phyloP scores from a whole-genome alignment of 92 coral and sea anemone species.

The Virgularia gustaviana region DNA sequence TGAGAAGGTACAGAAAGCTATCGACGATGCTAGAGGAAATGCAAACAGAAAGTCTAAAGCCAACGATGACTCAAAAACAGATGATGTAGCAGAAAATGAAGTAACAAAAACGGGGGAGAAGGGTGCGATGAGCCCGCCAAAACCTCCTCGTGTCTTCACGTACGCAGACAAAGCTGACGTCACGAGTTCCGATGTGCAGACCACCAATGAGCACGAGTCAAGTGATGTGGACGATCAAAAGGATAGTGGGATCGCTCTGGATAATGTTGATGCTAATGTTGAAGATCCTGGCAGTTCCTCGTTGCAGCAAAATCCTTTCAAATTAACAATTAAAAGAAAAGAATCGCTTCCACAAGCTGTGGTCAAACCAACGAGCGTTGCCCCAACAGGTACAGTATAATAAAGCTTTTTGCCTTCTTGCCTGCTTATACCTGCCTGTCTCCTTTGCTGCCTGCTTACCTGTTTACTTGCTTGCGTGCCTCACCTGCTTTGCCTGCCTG shows the following conservation, averaged over 20 bases:
- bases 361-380: conserved; percentile 14
- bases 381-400: neutral
- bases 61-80: neutral
- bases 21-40: conserved; percentile 20
- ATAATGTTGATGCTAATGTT: neutral
- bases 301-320: conserved; percentile 33
- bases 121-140: conserved; percentile 24
- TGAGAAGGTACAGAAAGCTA: conserved; percentile 32
- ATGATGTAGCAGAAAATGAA: neutral
- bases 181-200: neutral
- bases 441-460: no score
- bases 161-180: conserved; percentile 7
- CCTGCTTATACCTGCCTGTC: neutral
- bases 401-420: no score
- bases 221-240: neutral
- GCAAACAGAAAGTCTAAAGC: conserved; percentile 35
- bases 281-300: neutral
- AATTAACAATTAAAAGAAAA: conserved; percentile 26
- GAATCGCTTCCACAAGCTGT: conserved; percentile 18
- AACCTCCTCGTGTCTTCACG: conserved; percentile 25
- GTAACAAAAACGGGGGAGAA: neutral
- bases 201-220: neutral
- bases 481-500: no score
- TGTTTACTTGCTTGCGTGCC: no score
- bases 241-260: neutral